Base-by-base conservation (phyloP, 2,888 invertebrate species). In the Cataglyphis livida region DNA sequence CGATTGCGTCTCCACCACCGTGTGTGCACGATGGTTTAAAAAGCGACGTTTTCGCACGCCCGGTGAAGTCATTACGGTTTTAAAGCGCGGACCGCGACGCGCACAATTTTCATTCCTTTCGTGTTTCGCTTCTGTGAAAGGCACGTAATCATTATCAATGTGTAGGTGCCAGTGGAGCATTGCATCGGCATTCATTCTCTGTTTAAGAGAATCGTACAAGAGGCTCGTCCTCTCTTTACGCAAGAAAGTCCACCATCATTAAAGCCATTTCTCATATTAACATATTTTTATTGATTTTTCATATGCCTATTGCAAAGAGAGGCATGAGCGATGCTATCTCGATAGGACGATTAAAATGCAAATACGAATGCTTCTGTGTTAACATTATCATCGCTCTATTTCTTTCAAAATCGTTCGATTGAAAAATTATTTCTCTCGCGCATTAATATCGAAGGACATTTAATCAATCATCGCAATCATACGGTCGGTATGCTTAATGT, bases 1-100 rank as follows among this genome's bases (percentile, higher is more conserved):
- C 84, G 73, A 84, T 83, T 84, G 83, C 83, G 64, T 83, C 79
- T 83, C 57, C 78, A 78, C 65, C 71, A n/a, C n/a, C 48, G n/a
- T 51, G 48, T 59, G 44, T n/a, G 35, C 25, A 25, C 76, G 61
- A 25, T 68, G 61, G 70, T 61, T 81, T 70, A 79, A 79, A 82
- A 70, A 70, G 79, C 54, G 21, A 44, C 18, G 38, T 25, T 81
- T 75, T 74, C 51, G 9, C 81, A 35, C 81, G 51, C 54, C 48
- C 25, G 51, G 12, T 64, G 38, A 54, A 62, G 51, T 81, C 81
- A 75, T 81, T 81, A 76, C 62, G 41, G 59, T 41, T 71, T 51
- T 70, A 44, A 79, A 79, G 12, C 81, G 75, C 73, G 25, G 12
- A 10, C 18, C n/a, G 64, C 38, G 38, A 41, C 62, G 76, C 51